These are phyloP conservation scores for Grus americana DNA, from an alignment of 2,113 vertebrate species.

Conservation along the genomic window DNA sequence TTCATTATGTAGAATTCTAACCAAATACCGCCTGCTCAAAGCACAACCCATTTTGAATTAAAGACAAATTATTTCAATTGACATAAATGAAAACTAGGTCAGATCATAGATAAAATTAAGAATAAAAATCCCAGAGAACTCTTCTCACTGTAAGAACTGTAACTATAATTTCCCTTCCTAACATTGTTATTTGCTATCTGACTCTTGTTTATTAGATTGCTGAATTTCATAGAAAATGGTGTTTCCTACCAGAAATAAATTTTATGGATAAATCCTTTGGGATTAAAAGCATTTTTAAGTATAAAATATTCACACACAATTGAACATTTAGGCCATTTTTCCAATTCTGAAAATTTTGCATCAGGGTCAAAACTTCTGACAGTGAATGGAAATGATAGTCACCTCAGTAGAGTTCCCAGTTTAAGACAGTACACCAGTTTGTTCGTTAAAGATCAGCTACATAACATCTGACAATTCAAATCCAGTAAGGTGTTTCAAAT, in stretches of 20 bases:
- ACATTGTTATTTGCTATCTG: background rate
- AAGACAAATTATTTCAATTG: background rate
- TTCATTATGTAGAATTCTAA: background rate
- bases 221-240: background rate
- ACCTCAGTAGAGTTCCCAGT: background rate
- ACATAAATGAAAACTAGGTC: background rate
- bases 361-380: background rate
- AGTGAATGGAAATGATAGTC: background rate
- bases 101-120: background rate
- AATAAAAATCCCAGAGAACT: background rate
- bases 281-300: background rate
- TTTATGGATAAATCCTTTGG: background rate
- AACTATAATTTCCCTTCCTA: background rate
- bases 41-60: background rate
- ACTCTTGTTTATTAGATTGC: background rate
- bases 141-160: background rate
- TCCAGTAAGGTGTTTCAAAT: background rate
- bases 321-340: background rate
- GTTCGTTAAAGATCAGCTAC: background rate
- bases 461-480: background rate
- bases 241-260: background rate
- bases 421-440: background rate
- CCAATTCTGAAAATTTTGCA: background rate
- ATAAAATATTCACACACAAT: background rate
- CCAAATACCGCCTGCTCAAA: background rate